Conservation (phyloP, 2,888 invertebrate genomes). For the Erannis defoliaria region DNA sequence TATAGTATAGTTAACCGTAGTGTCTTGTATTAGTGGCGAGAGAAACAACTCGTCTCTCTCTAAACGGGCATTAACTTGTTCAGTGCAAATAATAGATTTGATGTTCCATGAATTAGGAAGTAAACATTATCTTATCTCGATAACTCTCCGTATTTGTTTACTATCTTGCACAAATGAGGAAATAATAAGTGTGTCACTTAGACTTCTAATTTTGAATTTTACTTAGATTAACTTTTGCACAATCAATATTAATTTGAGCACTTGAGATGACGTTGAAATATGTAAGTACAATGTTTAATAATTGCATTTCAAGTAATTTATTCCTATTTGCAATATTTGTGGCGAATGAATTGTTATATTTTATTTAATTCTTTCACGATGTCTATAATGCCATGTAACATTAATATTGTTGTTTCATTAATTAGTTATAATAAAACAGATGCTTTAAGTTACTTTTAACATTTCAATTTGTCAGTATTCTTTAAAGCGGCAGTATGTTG, state of each 20-base stretch:
- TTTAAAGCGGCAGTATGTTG: slow-evolving; percentile 41
- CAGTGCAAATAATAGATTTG: slow-evolving; percentile 27
- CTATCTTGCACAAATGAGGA: slow-evolving; percentile 39
- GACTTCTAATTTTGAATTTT: slow-evolving; percentile 18
- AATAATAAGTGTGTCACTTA: slow-evolving; percentile 3
- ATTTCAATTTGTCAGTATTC: slow-evolving; percentile 80
- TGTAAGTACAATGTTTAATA: slow-evolving; percentile 46
- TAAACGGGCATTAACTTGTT: slow-evolving; percentile 29
- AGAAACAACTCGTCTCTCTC: slow-evolving; percentile 30
- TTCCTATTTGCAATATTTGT: slow-evolving; percentile 33
- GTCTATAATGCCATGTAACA: slow-evolving; percentile 67
- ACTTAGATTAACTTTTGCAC: slow-evolving; percentile 39
- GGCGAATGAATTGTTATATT: slow-evolving; percentile 42
- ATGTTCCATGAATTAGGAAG: slow-evolving; percentile 18
- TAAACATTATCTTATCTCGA: slow-evolving; percentile 24
- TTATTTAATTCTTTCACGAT: slow-evolving; percentile 53
- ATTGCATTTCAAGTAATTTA: slow-evolving; percentile 47
- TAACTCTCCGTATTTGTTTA: slow-evolving; percentile 32
- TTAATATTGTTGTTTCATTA: slow-evolving; percentile 72
- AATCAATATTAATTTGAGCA: slow-evolving; percentile 37
- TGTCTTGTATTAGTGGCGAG: slow-evolving; percentile 20
- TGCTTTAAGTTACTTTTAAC: slow-evolving; percentile 80
- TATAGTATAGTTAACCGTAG: slow-evolving; percentile 10
- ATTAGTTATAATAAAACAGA: slow-evolving; percentile 72
- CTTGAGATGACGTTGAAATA: slow-evolving; percentile 30